Conservation (phyloP, 2,888 invertebrate species). For the Ectemnius cavifrons region DNA sequence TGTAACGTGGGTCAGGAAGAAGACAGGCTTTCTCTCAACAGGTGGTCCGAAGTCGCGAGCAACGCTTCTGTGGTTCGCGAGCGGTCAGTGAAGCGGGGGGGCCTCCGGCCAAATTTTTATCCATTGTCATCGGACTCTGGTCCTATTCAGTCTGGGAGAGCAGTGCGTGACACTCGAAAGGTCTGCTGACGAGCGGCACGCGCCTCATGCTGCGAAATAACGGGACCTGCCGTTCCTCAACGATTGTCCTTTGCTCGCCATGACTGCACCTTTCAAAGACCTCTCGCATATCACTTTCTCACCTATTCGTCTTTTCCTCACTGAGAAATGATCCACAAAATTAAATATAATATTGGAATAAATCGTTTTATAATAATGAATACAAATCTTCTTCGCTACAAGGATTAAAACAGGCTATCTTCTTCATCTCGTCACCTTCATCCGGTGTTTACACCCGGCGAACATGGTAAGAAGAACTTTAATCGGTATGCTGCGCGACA, state of each 20-base stretch:
- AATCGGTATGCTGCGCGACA: no score
- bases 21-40: constrained; percentile 56
- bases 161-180: constrained; percentile 50
- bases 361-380: no score
- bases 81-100: constrained; percentile 26
- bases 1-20: constrained; percentile 32
- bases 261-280: constrained; percentile 25
- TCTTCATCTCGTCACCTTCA: no score
- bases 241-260: constrained; percentile 43
- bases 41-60: constrained; percentile 57
- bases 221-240: constrained; percentile 54
- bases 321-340: constrained; percentile 29
- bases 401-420: no score
- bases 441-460: no score
- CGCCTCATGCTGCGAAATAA: constrained; percentile 69
- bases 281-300: constrained; percentile 24
- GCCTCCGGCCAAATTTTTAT: constrained; percentile 51
- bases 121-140: constrained; percentile 59
- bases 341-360: not conserved
- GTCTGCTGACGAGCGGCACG: constrained; percentile 68
- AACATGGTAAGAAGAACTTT: no score
- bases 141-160: constrained; percentile 46
- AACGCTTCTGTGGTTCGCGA: constrained; percentile 39
- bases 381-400: no score
- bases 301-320: constrained; percentile 5